phyloP scores from a whole-genome alignment of 2,113 vertebrate genomes.

The Gallinago undulata region DNA sequence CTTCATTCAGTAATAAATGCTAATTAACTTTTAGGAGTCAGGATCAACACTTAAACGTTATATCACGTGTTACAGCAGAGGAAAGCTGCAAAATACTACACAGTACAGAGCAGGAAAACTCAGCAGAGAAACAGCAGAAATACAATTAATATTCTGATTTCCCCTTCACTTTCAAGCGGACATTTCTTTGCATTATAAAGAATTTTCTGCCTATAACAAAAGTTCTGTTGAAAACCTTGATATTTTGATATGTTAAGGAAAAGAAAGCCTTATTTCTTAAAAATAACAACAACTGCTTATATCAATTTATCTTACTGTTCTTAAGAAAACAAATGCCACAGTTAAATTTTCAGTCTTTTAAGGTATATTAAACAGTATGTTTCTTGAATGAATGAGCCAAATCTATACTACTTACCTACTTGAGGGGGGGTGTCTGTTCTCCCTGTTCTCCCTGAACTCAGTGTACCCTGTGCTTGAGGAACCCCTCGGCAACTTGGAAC shows the following conservation, averaged over 20 bases:
- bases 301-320: background rate
- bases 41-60: background rate
- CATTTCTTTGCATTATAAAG: background rate
- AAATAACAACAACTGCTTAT: background rate
- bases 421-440: background rate
- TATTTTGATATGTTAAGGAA: background rate
- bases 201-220: background rate
- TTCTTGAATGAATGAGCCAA: slow-evolving; percentile 6
- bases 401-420: slow-evolving; percentile 20
- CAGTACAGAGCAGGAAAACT: background rate
- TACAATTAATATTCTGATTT: background rate
- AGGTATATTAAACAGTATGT: background rate
- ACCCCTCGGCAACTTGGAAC: background rate
- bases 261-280: background rate
- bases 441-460: background rate
- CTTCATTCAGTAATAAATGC: background rate
- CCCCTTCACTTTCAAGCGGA: background rate
- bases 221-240: background rate
- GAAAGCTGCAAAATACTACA: background rate
- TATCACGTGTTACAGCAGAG: background rate
- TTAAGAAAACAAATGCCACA: background rate
- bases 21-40: background rate
- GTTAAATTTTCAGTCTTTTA: background rate
- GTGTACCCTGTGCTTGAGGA: background rate
- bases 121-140: background rate